Evolutionary conservation across 1,140 invertebrate species (phyloP).

Genomic region (Platorchestia sp.): DNA sequence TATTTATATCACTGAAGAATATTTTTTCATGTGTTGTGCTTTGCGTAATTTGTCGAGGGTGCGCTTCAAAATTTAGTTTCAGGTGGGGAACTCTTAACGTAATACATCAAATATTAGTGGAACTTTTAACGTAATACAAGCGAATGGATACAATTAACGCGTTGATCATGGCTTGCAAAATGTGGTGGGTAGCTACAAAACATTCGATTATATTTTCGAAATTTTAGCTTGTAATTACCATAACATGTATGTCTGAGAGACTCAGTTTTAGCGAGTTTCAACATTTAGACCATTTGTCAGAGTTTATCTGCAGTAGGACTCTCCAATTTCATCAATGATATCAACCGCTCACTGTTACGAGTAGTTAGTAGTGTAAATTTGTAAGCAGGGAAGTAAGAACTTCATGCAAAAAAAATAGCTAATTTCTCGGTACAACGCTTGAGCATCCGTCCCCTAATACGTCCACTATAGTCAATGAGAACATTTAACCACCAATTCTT

Average conservation of each 20-base stretch:
- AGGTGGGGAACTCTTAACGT: not conserved
- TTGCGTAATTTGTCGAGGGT: not conserved
- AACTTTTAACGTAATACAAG: not conserved
- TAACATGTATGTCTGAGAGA: no score
- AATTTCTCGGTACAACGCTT: not conserved
- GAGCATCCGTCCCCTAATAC: not conserved
- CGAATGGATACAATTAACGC: not conserved
- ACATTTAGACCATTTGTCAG: no score
- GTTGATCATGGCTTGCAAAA: not conserved
- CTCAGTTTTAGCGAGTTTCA: no score
- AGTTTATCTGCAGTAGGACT: not conserved
- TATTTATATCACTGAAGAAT: not conserved
- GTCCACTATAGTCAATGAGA: slow-evolving; percentile 25
- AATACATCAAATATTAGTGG: not conserved
- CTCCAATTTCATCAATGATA: not conserved
- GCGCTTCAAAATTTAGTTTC: not conserved
- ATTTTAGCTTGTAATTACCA: no score
- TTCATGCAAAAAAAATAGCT: not conserved
- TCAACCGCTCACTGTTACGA: not conserved
- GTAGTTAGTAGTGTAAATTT: not conserved
- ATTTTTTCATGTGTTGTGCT: not conserved
- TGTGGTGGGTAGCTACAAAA: no score
- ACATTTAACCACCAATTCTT: slow-evolving; percentile 53
- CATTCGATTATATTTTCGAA: no score
- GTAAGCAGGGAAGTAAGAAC: not conserved